These are phyloP conservation scores for Apis mellifera DNA, from an alignment of 1,140 invertebrate genomes.

Conservation along the genomic window DNA sequence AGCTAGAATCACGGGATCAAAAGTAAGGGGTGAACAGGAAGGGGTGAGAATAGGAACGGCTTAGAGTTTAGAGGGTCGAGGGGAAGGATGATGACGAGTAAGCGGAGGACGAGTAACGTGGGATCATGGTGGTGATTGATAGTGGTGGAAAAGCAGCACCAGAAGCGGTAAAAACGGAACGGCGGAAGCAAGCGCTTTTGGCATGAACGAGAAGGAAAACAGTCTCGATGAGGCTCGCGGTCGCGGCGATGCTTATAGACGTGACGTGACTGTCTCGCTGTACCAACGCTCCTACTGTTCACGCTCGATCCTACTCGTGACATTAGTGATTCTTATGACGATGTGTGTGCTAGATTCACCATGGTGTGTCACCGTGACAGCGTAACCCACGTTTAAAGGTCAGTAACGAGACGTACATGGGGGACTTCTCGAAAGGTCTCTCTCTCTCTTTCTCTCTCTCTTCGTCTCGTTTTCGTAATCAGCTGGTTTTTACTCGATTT, in stretches of 20 bases:
- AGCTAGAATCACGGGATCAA: not conserved
- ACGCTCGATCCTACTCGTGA: conserved; percentile 23
- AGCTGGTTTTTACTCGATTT: not conserved
- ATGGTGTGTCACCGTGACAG: not conserved
- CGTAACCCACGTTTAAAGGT: conserved; percentile 25
- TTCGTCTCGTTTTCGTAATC: not conserved
- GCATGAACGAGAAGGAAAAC: conserved; percentile 57
- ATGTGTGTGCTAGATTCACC: conserved; percentile 23
- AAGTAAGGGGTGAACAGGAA: not conserved
- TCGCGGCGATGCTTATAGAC: conserved; percentile 59
- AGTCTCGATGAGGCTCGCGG: conserved; percentile 47
- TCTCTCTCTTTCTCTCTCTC: not conserved
- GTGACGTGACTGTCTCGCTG: conserved; percentile 30
- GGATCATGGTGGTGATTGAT: conserved; percentile 34
- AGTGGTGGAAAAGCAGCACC: not conserved
- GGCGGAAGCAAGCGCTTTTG: conserved; percentile 33
- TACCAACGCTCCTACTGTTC: conserved; percentile 22
- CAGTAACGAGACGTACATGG: conserved; percentile 1
- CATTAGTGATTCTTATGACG: conserved; percentile 16
- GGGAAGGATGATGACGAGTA: conserved; percentile 27
- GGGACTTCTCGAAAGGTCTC: conserved; percentile 1
- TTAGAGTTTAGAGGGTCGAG: not conserved
- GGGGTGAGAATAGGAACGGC: not conserved
- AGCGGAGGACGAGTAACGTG: not conserved
- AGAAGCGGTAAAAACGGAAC: conserved; percentile 6